Evolutionary conservation across 2,888 invertebrate species (phyloP).

Genomic region (Rotaria socialis): DNA sequence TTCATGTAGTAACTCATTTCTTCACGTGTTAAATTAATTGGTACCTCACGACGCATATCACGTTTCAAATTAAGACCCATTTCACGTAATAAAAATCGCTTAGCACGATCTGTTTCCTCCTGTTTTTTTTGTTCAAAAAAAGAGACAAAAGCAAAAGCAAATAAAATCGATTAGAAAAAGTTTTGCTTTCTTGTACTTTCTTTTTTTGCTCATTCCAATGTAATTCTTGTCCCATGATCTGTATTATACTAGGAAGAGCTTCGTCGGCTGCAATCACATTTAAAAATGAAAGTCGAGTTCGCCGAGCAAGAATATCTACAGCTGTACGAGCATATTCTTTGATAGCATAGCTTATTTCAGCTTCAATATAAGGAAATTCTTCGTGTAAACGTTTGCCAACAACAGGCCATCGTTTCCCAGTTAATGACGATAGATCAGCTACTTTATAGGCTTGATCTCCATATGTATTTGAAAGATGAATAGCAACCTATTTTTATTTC

Average conservation of each 20-base stretch:
- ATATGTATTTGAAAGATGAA: conserved; percentile 88
- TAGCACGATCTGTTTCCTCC: conserved; percentile 75
- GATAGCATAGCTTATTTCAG: conserved; percentile 82
- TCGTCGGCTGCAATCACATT: conserved; percentile 95
- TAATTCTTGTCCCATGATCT: conserved; percentile 93
- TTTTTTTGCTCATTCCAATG: conserved; percentile 75
- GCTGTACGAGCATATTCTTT: conserved; percentile 93
- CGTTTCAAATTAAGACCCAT: conserved; percentile 93
- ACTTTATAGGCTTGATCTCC: conserved; percentile 79
- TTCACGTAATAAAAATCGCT: conserved; percentile 81
- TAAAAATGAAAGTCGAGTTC: conserved; percentile 86
- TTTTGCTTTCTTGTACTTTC: neutral
- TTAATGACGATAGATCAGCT: conserved; percentile 87
- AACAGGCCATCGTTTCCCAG: conserved; percentile 93
- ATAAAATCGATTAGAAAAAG: neutral
- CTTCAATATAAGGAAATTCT: conserved; percentile 97
- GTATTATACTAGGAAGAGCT: conserved; percentile 80
- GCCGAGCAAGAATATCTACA: conserved; percentile 88
- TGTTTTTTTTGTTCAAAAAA: conserved; percentile 54
- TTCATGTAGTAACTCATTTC: conserved; percentile 89
- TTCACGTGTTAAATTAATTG: conserved; percentile 83
- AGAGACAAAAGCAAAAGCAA: neutral
- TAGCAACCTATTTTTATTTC: conserved; percentile 66
- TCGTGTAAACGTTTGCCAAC: conserved; percentile 92
- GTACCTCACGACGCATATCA: conserved; percentile 73